Evolutionary conservation across 2,797 vertebrate species (phyloP).

Genomic region (Halcyon leucocephala): DNA sequence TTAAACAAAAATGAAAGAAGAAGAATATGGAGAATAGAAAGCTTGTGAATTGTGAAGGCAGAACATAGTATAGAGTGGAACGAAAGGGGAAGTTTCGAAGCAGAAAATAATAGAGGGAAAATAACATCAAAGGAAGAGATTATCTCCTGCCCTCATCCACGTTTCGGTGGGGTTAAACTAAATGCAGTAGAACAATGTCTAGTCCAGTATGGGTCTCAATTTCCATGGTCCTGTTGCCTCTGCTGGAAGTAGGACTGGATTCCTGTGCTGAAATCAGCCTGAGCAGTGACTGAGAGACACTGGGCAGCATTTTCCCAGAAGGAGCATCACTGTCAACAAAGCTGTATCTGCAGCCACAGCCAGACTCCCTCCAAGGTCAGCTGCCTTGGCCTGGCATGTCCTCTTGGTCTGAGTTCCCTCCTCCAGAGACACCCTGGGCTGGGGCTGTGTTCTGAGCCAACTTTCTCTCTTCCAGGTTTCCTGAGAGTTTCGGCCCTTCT

Average conservation of each 20-base stretch:
- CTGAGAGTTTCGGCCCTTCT: neutral
- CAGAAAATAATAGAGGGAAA: neutral
- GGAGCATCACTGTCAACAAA: neutral
- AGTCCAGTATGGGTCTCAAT: neutral
- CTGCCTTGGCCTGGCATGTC: neutral
- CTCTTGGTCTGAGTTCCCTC: neutral
- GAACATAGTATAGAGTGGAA: neutral
- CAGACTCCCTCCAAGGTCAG: neutral
- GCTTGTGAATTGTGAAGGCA: neutral
- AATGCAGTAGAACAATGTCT: neutral
- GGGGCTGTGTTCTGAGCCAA: neutral
- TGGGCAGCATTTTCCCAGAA: neutral
- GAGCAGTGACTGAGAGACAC: neutral
- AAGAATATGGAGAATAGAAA: slow-evolving; percentile 50
- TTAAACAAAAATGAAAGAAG: slow-evolving; percentile 31
- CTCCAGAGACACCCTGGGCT: neutral
- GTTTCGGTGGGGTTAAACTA: neutral
- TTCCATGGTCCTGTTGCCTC: neutral
- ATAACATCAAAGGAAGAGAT: neutral
- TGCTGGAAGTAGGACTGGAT: neutral
- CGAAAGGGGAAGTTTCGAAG: neutral
- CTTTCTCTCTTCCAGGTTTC: neutral
- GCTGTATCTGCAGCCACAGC: neutral
- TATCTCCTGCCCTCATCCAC: neutral
- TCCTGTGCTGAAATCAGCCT: neutral